phyloP scores from a whole-genome alignment of 2,113 vertebrate species.

The Sinosuthora webbiana region DNA sequence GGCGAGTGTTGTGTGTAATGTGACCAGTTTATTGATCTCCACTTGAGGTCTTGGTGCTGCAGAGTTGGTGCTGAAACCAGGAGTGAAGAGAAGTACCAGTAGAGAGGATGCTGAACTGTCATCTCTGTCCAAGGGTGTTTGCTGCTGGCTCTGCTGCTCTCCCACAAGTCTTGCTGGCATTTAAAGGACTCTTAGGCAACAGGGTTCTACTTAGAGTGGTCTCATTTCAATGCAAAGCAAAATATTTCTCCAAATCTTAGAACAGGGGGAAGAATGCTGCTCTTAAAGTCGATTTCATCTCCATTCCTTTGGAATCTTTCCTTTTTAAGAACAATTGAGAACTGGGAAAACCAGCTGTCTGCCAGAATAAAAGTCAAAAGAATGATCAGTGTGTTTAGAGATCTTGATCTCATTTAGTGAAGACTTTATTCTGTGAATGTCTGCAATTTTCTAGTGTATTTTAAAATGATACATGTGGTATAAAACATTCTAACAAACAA shows the following conservation, averaged over 20 bases:
- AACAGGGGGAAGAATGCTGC: neutral
- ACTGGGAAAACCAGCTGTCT: neutral
- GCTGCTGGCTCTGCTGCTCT: neutral
- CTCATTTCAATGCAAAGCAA: neutral
- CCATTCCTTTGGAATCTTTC: neutral
- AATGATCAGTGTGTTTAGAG: neutral
- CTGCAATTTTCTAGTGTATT: neutral
- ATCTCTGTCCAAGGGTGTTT: neutral
- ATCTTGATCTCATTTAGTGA: neutral
- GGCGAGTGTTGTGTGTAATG: neutral
- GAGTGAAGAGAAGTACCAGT: neutral
- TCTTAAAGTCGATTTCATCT: neutral
- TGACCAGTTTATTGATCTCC: accelerated
- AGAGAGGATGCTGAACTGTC: neutral
- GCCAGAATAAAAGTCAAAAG: neutral
- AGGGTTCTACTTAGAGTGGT: neutral
- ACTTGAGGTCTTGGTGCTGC: neutral
- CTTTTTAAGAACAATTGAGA: neutral
- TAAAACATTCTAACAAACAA: neutral
- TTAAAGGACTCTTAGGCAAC: neutral
- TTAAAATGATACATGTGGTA: neutral
- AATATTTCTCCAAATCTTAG: neutral
- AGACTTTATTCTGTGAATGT: neutral
- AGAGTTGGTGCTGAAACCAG: neutral
- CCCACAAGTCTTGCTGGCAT: neutral